Conservation (phyloP, 1,140 invertebrate genomes). For the Musca vetustissima region DNA sequence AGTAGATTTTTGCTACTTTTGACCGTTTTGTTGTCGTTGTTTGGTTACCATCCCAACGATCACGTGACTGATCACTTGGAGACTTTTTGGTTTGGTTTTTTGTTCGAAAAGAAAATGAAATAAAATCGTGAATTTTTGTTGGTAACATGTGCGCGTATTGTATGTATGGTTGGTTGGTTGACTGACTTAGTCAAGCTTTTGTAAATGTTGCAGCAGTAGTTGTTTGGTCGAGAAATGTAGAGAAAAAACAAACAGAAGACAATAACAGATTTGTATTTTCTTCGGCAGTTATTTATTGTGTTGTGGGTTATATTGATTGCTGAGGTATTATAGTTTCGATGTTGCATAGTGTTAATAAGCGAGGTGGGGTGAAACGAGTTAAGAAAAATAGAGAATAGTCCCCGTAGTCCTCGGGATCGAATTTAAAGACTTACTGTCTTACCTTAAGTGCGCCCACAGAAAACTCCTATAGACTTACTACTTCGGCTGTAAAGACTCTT, state of each 20-base stretch:
- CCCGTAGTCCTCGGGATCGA: no score
- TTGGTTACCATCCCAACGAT: neutral
- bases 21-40: neutral
- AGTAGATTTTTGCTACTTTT: neutral
- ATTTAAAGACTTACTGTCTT: no score
- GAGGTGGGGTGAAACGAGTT: neutral
- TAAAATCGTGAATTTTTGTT: constrained; percentile 10
- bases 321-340: neutral
- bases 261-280: constrained; percentile 1
- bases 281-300: neutral
- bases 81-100: neutral
- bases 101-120: neutral
- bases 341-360: neutral
- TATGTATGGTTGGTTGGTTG: no score
- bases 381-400: no score
- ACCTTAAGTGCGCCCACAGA: no score
- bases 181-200: no score
- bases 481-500: no score
- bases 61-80: constrained; percentile 11
- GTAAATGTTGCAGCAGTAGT: no score
- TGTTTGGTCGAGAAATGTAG: no score
- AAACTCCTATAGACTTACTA: no score
- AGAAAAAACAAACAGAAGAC: neutral
- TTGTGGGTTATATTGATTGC: constrained; percentile 20
- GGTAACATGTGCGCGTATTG: no score